Evolutionary conservation across 2,113 vertebrate genomes (phyloP).

Genomic region (Pelvicachromis taeniatus): DNA sequence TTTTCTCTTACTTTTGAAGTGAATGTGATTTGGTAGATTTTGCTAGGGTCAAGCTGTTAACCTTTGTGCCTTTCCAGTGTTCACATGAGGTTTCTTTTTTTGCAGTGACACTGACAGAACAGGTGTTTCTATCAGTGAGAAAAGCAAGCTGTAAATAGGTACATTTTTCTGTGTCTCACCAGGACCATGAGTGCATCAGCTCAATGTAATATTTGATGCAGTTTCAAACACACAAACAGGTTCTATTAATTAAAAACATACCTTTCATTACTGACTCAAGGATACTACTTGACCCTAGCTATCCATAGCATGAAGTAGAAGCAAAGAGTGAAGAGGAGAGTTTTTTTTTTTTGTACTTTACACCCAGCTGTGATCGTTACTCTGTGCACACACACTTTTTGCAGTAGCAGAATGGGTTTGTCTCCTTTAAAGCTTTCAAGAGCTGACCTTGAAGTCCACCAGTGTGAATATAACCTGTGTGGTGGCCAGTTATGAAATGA

Average conservation of each 20-base stretch:
- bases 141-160: neutral
- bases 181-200: neutral
- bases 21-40: neutral
- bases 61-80: neutral
- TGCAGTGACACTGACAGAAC: neutral
- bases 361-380: neutral
- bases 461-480: neutral
- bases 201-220: neutral
- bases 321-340: neutral
- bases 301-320: neutral
- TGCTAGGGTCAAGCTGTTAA: neutral
- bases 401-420: neutral
- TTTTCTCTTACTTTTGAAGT: neutral
- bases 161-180: neutral
- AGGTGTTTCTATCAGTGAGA: neutral
- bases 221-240: neutral
- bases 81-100: neutral
- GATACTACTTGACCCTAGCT: neutral
- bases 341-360: neutral
- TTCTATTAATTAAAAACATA: rapidly evolving
- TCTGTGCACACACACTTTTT: neutral
- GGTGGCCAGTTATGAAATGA: neutral
- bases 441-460: neutral
- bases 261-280: neutral
- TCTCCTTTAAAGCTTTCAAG: neutral